These are phyloP conservation scores for Zygaena filipendulae DNA, from an alignment of 2,888 invertebrate species.

Conservation along the genomic window DNA sequence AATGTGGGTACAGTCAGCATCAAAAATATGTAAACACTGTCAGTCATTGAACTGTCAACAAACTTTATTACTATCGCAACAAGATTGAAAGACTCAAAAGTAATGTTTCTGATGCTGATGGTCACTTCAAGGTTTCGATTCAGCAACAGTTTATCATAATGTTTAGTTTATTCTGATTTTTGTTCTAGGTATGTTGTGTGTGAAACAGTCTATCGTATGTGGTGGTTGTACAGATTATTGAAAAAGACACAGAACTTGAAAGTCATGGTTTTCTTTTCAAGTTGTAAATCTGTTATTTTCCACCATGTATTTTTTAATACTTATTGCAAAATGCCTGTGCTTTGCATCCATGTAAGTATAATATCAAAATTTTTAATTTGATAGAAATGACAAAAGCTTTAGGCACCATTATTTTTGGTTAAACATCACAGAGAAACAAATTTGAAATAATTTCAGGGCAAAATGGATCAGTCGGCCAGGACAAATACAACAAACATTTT, in stretches of 20 bases:
- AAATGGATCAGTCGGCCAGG: slow-evolving; percentile 96
- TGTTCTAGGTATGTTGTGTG: slow-evolving; percentile 85
- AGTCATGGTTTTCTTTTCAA: slow-evolving; percentile 97
- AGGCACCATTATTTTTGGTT: background rate
- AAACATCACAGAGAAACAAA: too few species aligned
- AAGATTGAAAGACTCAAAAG: too few species aligned
- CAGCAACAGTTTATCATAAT: too few species aligned
- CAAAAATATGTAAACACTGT: too few species aligned
- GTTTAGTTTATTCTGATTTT: too few species aligned
- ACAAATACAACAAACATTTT: slow-evolving; percentile 96
- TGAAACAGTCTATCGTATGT: slow-evolving; percentile 90
- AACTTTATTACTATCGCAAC: too few species aligned
- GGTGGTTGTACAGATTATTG: slow-evolving; percentile 94
- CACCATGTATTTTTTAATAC: slow-evolving; percentile 89
- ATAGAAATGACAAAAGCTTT: background rate
- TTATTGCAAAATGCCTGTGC: slow-evolving; percentile 90
- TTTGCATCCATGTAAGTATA: slow-evolving; percentile 92
- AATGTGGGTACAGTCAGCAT: too few species aligned
- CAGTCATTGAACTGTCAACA: too few species aligned
- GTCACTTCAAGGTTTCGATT: too few species aligned
- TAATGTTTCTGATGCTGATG: too few species aligned
- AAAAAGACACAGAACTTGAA: slow-evolving; percentile 93
- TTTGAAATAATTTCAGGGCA: slow-evolving; percentile 94
- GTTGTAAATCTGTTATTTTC: slow-evolving; percentile 96
- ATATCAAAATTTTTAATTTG: background rate